These are phyloP conservation scores for Coreoperca whiteheadi DNA, from an alignment of 2,113 vertebrate species.

Conservation along the genomic window DNA sequence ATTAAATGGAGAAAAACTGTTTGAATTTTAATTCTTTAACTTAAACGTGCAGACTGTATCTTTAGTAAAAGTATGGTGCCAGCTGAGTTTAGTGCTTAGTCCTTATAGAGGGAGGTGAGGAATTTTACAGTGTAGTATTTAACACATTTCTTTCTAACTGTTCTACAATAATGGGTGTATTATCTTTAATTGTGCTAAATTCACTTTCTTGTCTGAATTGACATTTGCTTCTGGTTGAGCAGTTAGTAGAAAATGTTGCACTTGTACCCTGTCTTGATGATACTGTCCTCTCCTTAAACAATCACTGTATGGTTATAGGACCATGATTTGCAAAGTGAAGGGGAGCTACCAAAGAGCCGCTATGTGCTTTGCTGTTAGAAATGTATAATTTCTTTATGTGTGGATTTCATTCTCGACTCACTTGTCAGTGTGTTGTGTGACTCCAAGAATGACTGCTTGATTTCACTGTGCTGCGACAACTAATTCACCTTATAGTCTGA, in stretches of 20 bases:
- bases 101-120: too few relatives aligned
- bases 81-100: too few relatives aligned
- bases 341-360: constrained; percentile 39
- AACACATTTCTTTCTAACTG: not conserved
- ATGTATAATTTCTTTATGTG: not conserved
- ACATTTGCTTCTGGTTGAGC: not conserved
- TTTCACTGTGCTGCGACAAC: constrained; percentile 4
- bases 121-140: not conserved
- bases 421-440: not conserved
- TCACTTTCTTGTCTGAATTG: not conserved
- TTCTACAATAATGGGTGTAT: not conserved
- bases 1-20: not conserved
- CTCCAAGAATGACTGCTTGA: not conserved
- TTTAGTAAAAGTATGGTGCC: too few relatives aligned
- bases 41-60: too few relatives aligned
- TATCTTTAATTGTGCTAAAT: not conserved
- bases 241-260: not conserved
- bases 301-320: not conserved
- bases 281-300: not conserved
- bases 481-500: not conserved
- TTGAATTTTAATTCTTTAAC: too few relatives aligned
- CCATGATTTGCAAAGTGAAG: not conserved
- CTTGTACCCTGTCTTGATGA: not conserved
- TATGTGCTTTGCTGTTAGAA: constrained; percentile 25
- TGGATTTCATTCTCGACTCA: not conserved